Evolutionary conservation across 1,140 invertebrate genomes (phyloP).

Genomic region (Platyscapa corneri): DNA sequence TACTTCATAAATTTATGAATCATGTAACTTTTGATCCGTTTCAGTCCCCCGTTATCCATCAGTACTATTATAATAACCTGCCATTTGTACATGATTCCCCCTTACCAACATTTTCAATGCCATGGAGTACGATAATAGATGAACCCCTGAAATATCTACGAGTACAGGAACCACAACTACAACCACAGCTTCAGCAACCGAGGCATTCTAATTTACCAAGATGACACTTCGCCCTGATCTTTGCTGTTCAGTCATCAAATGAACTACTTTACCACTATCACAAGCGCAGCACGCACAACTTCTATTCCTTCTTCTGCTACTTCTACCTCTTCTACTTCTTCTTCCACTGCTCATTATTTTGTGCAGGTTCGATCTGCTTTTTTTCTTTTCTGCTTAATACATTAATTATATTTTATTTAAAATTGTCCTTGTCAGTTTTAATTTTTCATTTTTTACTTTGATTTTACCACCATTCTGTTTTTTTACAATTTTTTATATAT

Average conservation of each 20-base stretch:
- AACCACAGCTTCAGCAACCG: conserved; percentile 64
- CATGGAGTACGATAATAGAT: background rate
- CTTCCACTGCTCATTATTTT: conserved; percentile 59
- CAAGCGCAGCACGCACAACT: conserved; percentile 60
- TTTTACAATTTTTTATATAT: conserved; percentile 25
- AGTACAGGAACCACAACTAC: conserved; percentile 59
- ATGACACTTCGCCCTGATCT: conserved; percentile 61
- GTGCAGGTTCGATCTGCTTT: conserved; percentile 74
- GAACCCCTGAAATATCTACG: background rate
- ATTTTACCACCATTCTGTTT: background rate
- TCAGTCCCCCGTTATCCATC: conserved; percentile 54
- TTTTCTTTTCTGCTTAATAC: conserved; percentile 67
- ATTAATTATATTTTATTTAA: conserved; percentile 35
- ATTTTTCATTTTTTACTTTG: background rate
- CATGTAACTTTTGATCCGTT: conserved; percentile 12
- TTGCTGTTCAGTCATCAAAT: conserved; percentile 32
- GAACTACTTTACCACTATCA: conserved; percentile 51
- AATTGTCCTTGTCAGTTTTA: background rate
- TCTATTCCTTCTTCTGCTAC: conserved; percentile 58
- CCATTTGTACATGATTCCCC: conserved; percentile 46
- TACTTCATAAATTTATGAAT: conserved; percentile 48
- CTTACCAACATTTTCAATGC: conserved; percentile 38
- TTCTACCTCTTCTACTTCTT: conserved; percentile 50
- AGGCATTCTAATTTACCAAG: conserved; percentile 65
- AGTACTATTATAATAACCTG: conserved; percentile 51